phyloP scores from a whole-genome alignment of 2,888 invertebrate genomes.

The Megaustenia siamemsis region DNA sequence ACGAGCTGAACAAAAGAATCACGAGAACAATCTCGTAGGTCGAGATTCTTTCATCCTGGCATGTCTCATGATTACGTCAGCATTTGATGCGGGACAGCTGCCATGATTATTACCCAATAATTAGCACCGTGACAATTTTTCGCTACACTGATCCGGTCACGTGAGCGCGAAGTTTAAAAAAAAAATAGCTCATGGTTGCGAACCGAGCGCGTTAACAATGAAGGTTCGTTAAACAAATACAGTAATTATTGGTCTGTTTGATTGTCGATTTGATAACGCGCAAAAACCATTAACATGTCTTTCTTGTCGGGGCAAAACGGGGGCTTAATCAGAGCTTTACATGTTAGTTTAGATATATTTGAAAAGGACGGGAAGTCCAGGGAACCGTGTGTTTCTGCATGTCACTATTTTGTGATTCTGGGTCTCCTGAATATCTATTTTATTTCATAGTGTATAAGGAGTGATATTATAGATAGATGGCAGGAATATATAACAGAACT shows the following conservation, averaged over 20 bases:
- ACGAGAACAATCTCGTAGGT: background rate
- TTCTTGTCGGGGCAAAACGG: background rate
- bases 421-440: too few species aligned
- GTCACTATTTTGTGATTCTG: too few species aligned
- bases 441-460: too few species aligned
- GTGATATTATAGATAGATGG: too few species aligned
- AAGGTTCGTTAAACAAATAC: background rate
- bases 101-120: conserved; percentile 22
- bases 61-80: conserved; percentile 7
- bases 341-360: background rate
- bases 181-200: background rate
- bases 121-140: conserved; percentile 33
- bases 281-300: background rate
- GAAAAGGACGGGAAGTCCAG: background rate
- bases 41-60: background rate
- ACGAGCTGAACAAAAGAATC: background rate
- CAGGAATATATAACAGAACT: too few species aligned
- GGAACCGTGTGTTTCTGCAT: too few species aligned
- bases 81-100: conserved; percentile 31
- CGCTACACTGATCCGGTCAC: conserved; percentile 13
- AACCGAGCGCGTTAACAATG: background rate
- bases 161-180: conserved; percentile 2
- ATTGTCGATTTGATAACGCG: background rate
- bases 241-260: background rate
- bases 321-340: background rate